Percentiles rank a stretch among this genome's conserved stretches.
Conservation (phyloP, 2,888 invertebrate species). For the Lycophotia porphyrea region DNA sequence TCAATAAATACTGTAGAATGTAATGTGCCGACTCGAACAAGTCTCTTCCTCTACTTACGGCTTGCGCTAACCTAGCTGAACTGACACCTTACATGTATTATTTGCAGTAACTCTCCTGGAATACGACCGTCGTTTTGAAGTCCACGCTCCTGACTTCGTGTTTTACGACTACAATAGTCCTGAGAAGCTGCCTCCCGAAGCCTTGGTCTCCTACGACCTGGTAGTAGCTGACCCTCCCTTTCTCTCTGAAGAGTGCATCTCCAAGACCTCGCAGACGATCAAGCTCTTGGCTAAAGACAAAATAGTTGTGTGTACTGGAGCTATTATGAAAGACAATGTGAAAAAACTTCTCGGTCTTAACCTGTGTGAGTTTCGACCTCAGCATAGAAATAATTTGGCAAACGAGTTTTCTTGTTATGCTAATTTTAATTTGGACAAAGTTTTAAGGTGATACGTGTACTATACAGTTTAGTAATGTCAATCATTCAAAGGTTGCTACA, state of each 20-base stretch:
- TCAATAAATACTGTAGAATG: background rate
- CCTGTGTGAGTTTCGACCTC: slow-evolving; percentile 93
- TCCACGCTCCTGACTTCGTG: slow-evolving; percentile 94
- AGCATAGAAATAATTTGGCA: slow-evolving; percentile 96
- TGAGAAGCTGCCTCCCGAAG: slow-evolving; percentile 91
- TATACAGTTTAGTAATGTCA: background rate
- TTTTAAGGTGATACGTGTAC: slow-evolving; percentile 74
- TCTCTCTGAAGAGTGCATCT: slow-evolving; percentile 97
- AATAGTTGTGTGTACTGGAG: slow-evolving; percentile 97
- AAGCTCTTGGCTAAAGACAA: slow-evolving; percentile 93
- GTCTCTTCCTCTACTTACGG: background rate
- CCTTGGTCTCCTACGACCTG: slow-evolving; percentile 92
- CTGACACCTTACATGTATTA: background rate
- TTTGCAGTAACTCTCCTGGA: slow-evolving; percentile 94
- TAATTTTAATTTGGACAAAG: slow-evolving; percentile 94
- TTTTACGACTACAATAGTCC: slow-evolving; percentile 97
- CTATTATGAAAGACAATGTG: slow-evolving; percentile 94
- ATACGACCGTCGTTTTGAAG: slow-evolving; percentile 95
- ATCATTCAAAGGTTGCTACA: background rate
- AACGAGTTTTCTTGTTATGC: slow-evolving; percentile 98
- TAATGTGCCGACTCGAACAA: background rate
- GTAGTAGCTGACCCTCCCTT: slow-evolving; percentile 99
- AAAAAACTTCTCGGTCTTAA: slow-evolving; percentile 91
- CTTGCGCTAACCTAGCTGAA: background rate
- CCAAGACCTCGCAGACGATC: slow-evolving; percentile 95